phyloP scores from a whole-genome alignment of 2,797 vertebrate genomes.

The Phalloptychus januarius region DNA sequence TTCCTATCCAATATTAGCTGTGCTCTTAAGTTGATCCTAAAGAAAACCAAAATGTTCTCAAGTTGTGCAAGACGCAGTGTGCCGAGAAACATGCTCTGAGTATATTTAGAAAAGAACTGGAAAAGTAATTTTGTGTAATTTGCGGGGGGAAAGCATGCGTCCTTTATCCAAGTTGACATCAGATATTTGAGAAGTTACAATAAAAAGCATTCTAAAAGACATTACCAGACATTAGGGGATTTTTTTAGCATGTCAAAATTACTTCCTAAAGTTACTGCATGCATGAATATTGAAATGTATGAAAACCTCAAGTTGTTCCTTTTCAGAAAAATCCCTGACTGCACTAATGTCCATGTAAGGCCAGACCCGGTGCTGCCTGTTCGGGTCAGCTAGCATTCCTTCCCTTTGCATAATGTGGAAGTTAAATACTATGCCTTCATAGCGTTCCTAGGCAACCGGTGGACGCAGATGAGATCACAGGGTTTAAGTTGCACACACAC shows the following conservation, averaged over 20 bases:
- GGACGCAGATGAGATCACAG: conserved; percentile 48
- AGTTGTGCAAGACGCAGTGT: conserved; percentile 1
- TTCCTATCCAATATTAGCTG: not conserved
- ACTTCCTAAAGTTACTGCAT: conserved; percentile 18
- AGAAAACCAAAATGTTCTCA: conserved; percentile 3
- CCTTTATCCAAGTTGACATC: conserved; percentile 10
- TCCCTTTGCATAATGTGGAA: conserved; percentile 56
- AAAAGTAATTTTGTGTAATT: conserved; percentile 22
- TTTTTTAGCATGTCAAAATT: conserved; percentile 30
- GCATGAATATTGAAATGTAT: conserved; percentile 17
- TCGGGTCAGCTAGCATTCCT: conserved; percentile 51
- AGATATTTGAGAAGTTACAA: not conserved
- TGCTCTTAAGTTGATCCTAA: not conserved
- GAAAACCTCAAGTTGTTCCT: conserved; percentile 25
- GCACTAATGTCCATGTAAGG: conserved; percentile 59
- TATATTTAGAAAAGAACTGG: not conserved
- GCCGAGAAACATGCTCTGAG: not conserved
- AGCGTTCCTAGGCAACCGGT: conserved; percentile 53
- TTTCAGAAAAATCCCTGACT: conserved; percentile 9
- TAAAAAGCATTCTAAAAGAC: conserved; percentile 27
- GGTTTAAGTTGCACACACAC: conserved; percentile 49
- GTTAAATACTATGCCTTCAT: conserved; percentile 24
- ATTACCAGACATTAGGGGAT: conserved; percentile 22
- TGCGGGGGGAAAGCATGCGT: not conserved
- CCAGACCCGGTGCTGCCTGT: conserved; percentile 46